phyloP scores from a whole-genome alignment of 2,888 invertebrate species.

The Nomada flava region DNA sequence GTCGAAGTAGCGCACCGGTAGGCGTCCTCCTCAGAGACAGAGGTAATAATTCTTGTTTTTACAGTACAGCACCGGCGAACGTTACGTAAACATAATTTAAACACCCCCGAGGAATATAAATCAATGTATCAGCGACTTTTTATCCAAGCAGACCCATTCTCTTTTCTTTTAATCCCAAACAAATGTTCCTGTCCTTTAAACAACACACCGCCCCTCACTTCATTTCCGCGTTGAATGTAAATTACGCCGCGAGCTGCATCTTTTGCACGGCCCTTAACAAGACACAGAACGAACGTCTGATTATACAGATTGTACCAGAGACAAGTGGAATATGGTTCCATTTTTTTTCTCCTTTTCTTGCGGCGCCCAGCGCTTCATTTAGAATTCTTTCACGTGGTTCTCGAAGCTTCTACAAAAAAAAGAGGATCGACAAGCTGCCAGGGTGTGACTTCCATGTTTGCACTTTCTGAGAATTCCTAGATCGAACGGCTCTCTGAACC shows the following conservation, averaged over 20 bases:
- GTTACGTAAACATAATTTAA: conserved; percentile 30
- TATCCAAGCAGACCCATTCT: background rate
- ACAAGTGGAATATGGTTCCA: too few species aligned
- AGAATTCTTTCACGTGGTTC: background rate
- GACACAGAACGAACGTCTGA: too few species aligned
- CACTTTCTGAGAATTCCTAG: background rate
- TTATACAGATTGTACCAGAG: too few species aligned
- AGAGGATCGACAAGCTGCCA: background rate
- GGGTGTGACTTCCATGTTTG: background rate
- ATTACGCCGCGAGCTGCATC: background rate
- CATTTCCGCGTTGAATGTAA: background rate
- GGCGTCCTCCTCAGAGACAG: background rate
- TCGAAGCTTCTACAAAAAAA: background rate
- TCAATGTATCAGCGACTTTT: conserved; percentile 20
- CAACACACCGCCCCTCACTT: background rate
- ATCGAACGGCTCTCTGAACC: conserved; percentile 20
- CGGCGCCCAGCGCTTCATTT: background rate
- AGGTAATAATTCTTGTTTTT: conserved; percentile 33
- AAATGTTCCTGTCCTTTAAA: background rate
- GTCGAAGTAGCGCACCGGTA: background rate
- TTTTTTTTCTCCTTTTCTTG: background rate
- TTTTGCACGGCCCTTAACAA: too few species aligned
- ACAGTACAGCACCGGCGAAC: background rate
- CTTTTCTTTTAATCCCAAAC: background rate
- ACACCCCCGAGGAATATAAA: conserved; percentile 18